Base-by-base conservation (phyloP, 2,113 vertebrate genomes). In the Phaethornis superciliosus region DNA sequence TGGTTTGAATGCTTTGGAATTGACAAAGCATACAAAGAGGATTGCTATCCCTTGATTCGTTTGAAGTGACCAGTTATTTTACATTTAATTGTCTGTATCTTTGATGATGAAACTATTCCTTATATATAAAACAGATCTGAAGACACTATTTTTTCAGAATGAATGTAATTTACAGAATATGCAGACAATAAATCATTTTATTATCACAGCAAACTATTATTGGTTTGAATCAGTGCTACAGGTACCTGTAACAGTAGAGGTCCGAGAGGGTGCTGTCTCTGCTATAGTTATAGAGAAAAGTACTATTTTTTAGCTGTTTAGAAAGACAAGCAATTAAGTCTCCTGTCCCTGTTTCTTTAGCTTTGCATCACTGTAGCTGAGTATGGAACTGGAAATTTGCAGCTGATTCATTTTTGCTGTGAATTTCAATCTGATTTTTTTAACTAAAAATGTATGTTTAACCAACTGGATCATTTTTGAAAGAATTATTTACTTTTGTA, bases 111-210 rank as follows among this genome's bases (percentile, higher is more conserved):
- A 75, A 94, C 51, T 90, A 95, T 96, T 96, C 69, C 88, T 88
- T 96, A 94, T 56, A 69, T 65, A 96, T 92, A 96, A 96, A 95
- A 90, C 64, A 95, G 60, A 95, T 93, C 81, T 94, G 91, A 93
- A 96, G 95, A 97, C 67, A 88, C 92, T 98, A 95, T 97, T 97
- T 98, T 98, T 97, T 97, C 97, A 97, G 92, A 95, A 95, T 96
- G 72, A 97, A 93, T 97, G 95, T 98, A 97, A 96, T 97, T 97
- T 97, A 94, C 81, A 93, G 94, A 96, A 96, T 95, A 94, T 92
- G 67, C 83, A 97, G 96, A 95, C 93, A 98, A 98, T 98, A 98
- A 98, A 94, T 97, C 6, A 91, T 97, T 98, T 97, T 97, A 83
- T 97, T 98, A 97, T 97, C 93, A 96, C 33, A 85, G 96, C 96